phyloP scores from a whole-genome alignment of 1,140 invertebrate species.

The Drosophila varians region DNA sequence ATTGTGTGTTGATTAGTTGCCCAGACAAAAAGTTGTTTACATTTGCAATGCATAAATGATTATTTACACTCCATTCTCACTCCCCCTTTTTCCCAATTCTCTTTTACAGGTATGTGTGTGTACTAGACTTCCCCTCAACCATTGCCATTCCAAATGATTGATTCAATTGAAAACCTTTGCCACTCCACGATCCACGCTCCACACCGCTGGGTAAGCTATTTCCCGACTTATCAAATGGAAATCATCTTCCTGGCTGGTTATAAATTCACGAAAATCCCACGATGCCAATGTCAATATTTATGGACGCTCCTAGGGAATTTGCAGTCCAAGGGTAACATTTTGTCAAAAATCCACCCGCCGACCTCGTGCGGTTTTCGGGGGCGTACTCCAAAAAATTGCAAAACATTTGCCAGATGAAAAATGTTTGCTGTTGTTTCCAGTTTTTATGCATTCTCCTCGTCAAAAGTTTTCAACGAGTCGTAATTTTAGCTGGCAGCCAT shows the following conservation, averaged over 20 bases:
- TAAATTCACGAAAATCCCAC: conserved; percentile 55
- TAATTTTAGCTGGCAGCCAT: conserved; percentile 60
- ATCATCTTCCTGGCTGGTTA: conserved; percentile 33
- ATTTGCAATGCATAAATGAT: conserved; percentile 32
- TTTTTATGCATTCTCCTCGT: conserved; percentile 27
- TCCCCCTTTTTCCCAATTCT: conserved; percentile 5
- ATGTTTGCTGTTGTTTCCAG: conserved; percentile 21
- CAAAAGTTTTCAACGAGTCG: conserved; percentile 69
- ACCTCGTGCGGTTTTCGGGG: conserved; percentile 8
- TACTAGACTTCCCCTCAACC: too few species aligned
- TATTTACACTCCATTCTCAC: conserved; percentile 38
- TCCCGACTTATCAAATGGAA: conserved; percentile 42
- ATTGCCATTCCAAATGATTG: conserved; percentile 18
- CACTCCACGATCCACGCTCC: too few species aligned
- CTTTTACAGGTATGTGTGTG: conserved; percentile 48
- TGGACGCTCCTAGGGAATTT: conserved; percentile 49
- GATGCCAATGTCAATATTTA: conserved; percentile 63
- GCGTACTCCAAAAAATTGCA: conserved; percentile 34
- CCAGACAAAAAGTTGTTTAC: conserved; percentile 46
- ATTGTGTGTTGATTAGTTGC: conserved; percentile 37
- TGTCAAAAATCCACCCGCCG: conserved; percentile 1
- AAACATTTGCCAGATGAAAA: conserved; percentile 57
- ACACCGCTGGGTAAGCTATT: conserved; percentile 31
- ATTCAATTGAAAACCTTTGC: conserved; percentile 29
- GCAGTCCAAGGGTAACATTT: conserved; percentile 57